These are phyloP conservation scores for Philotrypesis tridentata DNA, from an alignment of 1,140 invertebrate species.

Conservation along the genomic window DNA sequence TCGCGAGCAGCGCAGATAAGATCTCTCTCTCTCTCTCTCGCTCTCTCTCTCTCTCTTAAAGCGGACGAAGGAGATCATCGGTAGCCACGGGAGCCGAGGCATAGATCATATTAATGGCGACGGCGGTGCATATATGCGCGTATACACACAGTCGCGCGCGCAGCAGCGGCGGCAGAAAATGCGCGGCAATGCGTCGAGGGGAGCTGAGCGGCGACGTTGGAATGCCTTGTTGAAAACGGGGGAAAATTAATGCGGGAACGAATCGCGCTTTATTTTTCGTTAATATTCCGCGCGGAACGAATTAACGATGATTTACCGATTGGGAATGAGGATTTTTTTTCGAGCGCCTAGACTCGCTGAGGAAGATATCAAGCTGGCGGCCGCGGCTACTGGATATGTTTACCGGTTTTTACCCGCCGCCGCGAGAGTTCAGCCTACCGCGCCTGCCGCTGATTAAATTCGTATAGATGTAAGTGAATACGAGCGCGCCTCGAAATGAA, in stretches of 20 bases:
- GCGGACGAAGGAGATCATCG: conserved; percentile 39
- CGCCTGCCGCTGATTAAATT: neutral
- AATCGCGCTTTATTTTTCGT: conserved; percentile 31
- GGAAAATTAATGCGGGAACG: conserved; percentile 13
- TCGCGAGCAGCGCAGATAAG: conserved; percentile 36
- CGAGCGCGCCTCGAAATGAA: neutral
- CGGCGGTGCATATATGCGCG: neutral
- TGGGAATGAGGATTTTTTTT: neutral
- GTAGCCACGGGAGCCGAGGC: conserved; percentile 51
- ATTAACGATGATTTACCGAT: conserved; percentile 40
- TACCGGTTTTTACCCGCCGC: conserved; percentile 44
- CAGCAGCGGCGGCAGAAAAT: conserved; percentile 2
- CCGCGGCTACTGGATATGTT: conserved; percentile 29
- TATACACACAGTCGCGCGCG: too few species aligned
- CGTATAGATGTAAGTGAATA: neutral
- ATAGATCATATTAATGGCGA: conserved; percentile 55
- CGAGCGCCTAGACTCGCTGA: neutral
- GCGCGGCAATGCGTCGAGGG: neutral
- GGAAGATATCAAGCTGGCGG: neutral
- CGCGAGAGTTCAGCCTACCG: neutral
- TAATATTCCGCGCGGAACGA: conserved; percentile 2
- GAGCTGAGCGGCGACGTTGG: neutral
- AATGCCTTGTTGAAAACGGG: neutral
- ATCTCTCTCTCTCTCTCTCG: conserved; percentile 38
- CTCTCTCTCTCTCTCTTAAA: conserved; percentile 13